Base-by-base conservation (phyloP, 2,113 vertebrate species). In the Malurus melanocephalus region DNA sequence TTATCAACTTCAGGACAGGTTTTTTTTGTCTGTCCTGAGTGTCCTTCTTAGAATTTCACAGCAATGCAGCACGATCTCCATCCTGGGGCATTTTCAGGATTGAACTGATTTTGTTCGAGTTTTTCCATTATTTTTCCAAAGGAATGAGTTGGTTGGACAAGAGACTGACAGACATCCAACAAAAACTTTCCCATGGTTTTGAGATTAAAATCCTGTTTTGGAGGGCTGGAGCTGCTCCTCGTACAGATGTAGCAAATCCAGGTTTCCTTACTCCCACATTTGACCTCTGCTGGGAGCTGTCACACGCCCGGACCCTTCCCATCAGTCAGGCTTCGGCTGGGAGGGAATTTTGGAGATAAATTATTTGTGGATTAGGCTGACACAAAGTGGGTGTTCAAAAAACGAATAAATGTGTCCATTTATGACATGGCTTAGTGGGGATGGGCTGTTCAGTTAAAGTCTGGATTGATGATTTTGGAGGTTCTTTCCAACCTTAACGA, bases 181-280 rank as follows among this genome's bases (percentile, higher is more conserved):
- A 35, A 20, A 85, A 92, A 89, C 81, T 89, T 92, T 89, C 89
- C 79, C 85, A 85, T 61, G 79, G 62, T 27, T 82, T 80, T 64
- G 32, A 4, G 12, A 66, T 61, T 68, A 42, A 80, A 89, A 65
- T 15, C 38, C 49, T 45, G 8, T 33, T 55, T 45, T 27, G 20
- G 53, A 67, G 68, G 30, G 11, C 43, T 85, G 78, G 71, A 72
- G 49, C 52, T 79, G 57, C 15, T 88, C 45, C 35, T 71, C 9
- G 2, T 17, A 17, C 9, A 73, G 64, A 49, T 38, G 38, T 30
- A 45, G 9, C 43, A 80, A 40, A 65, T 51, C 46, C 32, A 77
- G n/a, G 11, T 82, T 80, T 82, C 32, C 53, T 52, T 26, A 18
- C 27, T n/a, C 80, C 73, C 56, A 48, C 14, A 7, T 45, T 0